Conservation (phyloP, 2,888 invertebrate genomes). For the Apotomis capreana region DNA sequence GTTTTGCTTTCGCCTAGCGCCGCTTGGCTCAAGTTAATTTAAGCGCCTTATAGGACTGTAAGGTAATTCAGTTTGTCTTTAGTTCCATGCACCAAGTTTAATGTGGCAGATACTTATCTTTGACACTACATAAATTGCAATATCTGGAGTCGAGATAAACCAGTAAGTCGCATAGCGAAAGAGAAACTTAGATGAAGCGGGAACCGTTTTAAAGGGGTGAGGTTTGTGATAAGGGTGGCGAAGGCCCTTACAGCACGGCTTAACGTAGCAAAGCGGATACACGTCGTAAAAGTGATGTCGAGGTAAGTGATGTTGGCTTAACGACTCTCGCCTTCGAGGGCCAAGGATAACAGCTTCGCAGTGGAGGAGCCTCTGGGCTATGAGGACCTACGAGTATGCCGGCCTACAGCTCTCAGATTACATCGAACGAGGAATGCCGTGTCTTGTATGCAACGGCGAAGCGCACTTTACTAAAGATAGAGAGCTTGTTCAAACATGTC, state of each 20-base stretch:
- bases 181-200: conserved; percentile 35
- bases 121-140: conserved; percentile 19
- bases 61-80: conserved; percentile 28
- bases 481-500: conserved; percentile 2
- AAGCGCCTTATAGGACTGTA: conserved; percentile 43
- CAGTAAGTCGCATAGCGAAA: conserved; percentile 5
- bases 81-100: conserved; percentile 1
- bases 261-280: conserved; percentile 60
- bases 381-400: background rate
- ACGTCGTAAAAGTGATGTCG: conserved; percentile 64
- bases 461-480: conserved; percentile 3
- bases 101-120: conserved; percentile 1
- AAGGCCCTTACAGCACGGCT: conserved; percentile 54
- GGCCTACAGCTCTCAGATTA: background rate
- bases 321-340: conserved; percentile 46
- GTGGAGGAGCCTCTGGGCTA: conserved; percentile 5
- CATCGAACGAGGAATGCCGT: background rate
- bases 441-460: conserved; percentile 22
- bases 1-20: conserved; percentile 53
- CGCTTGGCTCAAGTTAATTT: conserved; percentile 45
- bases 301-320: conserved; percentile 57
- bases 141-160: conserved; percentile 7
- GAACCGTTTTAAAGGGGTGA: conserved; percentile 51
- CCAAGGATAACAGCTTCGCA: conserved; percentile 34
- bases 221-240: conserved; percentile 56